These are phyloP conservation scores for Saturnia japonica DNA, from an alignment of 2,888 invertebrate genomes.

Conservation along the genomic window DNA sequence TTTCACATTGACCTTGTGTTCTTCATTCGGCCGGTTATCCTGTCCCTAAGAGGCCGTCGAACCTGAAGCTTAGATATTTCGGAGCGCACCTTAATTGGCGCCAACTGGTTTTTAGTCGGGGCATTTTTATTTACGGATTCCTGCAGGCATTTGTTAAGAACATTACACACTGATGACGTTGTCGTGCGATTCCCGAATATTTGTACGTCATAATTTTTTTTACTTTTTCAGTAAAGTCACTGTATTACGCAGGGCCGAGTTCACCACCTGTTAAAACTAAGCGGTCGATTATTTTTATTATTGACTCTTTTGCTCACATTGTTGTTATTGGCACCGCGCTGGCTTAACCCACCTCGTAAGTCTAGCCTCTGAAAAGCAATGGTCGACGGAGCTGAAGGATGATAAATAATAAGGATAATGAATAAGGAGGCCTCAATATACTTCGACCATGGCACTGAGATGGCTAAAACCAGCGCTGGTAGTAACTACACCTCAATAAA, in stretches of 20 bases:
- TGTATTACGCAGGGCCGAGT: too few relatives aligned
- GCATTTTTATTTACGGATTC: slow-evolving; percentile 74
- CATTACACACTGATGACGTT: slow-evolving; percentile 36
- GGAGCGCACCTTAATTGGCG: slow-evolving; percentile 60
- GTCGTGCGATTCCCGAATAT: not conserved
- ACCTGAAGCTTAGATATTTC: slow-evolving; percentile 56
- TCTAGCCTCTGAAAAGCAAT: not conserved
- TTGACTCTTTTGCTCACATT: not conserved
- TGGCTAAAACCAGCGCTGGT: not conserved
- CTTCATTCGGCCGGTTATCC: slow-evolving; percentile 22
- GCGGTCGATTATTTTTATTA: too few relatives aligned
- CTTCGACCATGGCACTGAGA: not conserved
- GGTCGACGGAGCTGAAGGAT: not conserved
- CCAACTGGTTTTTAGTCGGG: slow-evolving; percentile 60
- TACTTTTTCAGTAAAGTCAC: too few relatives aligned
- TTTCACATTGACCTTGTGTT: slow-evolving; percentile 22
- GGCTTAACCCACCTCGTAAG: not conserved
- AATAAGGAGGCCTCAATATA: not conserved
- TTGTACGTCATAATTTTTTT: not conserved
- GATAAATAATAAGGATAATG: too few relatives aligned
- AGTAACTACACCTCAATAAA: too few relatives aligned
- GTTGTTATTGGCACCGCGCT: not conserved
- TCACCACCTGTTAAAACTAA: not conserved
- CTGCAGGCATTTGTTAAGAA: slow-evolving; percentile 49
- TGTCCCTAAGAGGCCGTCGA: slow-evolving; percentile 41